Evolutionary conservation across 2,888 invertebrate species (phyloP).

Genomic region (Chrysolina haemoptera): DNA sequence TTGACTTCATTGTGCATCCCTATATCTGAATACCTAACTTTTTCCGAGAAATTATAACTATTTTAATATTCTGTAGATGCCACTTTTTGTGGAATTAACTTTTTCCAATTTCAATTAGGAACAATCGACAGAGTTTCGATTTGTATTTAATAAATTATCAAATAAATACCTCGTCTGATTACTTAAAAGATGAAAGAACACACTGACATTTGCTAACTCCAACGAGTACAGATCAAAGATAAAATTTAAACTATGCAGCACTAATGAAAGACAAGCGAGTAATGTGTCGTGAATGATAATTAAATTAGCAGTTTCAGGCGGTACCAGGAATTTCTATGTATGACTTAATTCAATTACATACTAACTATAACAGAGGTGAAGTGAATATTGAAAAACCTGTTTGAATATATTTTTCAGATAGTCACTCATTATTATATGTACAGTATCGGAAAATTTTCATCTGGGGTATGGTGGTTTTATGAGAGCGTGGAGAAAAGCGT

Average conservation of each 20-base stretch:
- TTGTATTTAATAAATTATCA: not conserved
- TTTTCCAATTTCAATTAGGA: not conserved
- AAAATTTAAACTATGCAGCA: conserved; percentile 10
- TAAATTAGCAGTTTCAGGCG: not conserved
- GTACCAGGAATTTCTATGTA: not conserved
- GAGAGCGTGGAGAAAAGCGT: no score
- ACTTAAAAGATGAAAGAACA: not conserved
- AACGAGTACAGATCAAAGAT: conserved; percentile 15
- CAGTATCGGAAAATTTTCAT: not conserved
- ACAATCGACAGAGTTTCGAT: not conserved
- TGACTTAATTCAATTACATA: not conserved
- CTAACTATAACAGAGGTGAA: not conserved
- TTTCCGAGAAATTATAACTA: no score
- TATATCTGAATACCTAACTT: no score
- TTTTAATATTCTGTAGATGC: no score
- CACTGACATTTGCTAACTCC: not conserved
- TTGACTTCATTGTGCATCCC: no score
- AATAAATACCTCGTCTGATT: conserved; percentile 2
- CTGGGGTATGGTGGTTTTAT: no score
- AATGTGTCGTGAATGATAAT: conserved; percentile 1
- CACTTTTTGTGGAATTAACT: no score
- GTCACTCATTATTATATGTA: not conserved
- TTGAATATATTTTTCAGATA: not conserved
- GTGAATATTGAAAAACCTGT: not conserved
- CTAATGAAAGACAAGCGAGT: conserved; percentile 17